Base-by-base conservation (phyloP, 2,113 vertebrate genomes). In the Phaethon lepturus region DNA sequence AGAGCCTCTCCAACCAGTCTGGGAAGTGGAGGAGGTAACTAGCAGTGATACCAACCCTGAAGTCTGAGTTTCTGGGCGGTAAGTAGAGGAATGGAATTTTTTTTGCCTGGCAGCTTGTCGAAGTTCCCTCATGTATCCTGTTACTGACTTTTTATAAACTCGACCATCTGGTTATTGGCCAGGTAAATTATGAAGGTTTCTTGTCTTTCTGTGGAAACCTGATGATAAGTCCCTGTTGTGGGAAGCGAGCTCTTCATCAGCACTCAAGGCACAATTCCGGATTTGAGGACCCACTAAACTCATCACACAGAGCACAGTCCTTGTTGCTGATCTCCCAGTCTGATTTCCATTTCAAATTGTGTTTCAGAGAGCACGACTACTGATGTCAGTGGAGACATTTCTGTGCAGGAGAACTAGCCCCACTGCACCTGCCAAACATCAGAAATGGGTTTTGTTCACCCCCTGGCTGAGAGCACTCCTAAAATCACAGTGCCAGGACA, bases 141-240 rank as follows among this genome's bases (percentile, higher is more conserved):
- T 85, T 56, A 45, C 71, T 77, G 75, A 52, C 73, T 96, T 80
- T n/a, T n/a, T n/a, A n/a, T 58, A 72, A 91, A 77, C n/a, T 78
- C 66, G 29, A 24, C 55, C 52, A 26, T 35, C 49, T 77, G 84
- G 17, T 83, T 60, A 50, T 26, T 62, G 59, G n/a, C 52, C 45
- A 53, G 74, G 47, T 63, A 29, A 93, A 78, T 55, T 9, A 31
- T 9, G 35, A 56, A 66, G 14, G 20, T 62, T 86, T 64, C 42
- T 63, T 62, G 10, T 91, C 67, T 82, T 68, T 44, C 44, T 69
- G 26, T 28, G n/a, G 40, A 72, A 86, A 42, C 15, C 18, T 64
- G 47, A 58, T 69, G 33, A 33, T 40, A 42, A 81, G 13, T 11
- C 23, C 14, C 69, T 77, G n/a, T 33, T 50, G 52, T 47, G 35